Evolutionary conservation across 2,888 invertebrate species (phyloP).

Genomic region (Blomia tropicalis): DNA sequence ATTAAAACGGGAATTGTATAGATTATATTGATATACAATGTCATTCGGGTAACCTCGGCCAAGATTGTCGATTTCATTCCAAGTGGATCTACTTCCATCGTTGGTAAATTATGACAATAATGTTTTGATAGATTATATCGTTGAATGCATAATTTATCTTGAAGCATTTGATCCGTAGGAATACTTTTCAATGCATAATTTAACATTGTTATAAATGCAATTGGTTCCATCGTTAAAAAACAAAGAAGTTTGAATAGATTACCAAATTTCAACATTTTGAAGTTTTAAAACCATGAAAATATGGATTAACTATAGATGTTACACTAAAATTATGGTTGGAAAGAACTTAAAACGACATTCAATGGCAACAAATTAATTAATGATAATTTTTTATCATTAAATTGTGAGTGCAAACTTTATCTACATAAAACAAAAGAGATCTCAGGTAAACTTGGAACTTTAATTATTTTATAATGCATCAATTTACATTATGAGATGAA

Average conservation of each 20-base stretch:
- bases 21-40: not conserved
- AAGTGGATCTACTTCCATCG: not conserved
- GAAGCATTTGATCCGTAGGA: not conserved
- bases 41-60: not conserved
- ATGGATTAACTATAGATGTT: no score
- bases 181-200: not conserved
- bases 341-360: no score
- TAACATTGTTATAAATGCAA: constrained; percentile 5
- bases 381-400: no score
- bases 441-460: no score
- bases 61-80: not conserved
- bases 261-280: no score
- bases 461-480: no score
- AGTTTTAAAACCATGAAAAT: no score
- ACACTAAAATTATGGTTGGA: no score
- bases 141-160: constrained; percentile 10
- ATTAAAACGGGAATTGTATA: not conserved
- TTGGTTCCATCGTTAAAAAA: constrained; percentile 14
- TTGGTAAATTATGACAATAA: constrained; percentile 15
- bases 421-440: no score
- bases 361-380: no score
- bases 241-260: not conserved
- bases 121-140: not conserved
- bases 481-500: no score
- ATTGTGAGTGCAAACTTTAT: no score